Conservation (phyloP, 1,140 invertebrate genomes). For the Galendromus occidentalis region DNA sequence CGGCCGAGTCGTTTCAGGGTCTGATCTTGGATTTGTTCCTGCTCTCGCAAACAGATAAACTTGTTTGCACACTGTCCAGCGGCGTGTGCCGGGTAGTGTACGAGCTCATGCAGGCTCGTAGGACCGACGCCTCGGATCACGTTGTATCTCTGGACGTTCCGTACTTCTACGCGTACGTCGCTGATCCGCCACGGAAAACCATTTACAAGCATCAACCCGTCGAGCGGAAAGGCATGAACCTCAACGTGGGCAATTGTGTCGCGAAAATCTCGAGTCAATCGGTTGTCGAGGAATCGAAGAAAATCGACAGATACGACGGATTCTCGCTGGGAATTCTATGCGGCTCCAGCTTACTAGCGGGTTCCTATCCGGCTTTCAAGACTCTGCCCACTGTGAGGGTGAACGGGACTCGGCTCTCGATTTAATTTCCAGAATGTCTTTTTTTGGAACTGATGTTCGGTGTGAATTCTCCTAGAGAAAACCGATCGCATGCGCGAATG, state of each 20-base stretch:
- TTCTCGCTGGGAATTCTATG: not conserved
- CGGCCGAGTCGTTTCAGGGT: constrained; percentile 63
- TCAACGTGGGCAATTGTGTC: not conserved
- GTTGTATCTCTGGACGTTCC: constrained; percentile 65
- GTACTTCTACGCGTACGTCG: constrained; percentile 16
- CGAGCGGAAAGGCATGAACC: not conserved
- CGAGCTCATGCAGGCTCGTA: constrained; percentile 77
- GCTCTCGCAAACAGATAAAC: constrained; percentile 60
- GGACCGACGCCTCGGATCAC: constrained; percentile 55
- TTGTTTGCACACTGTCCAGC: constrained; percentile 91
- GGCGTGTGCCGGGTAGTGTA: constrained; percentile 86
- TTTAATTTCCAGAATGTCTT: too few species aligned
- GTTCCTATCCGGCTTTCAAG: not conserved
- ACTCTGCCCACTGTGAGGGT: not conserved
- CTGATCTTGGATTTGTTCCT: constrained; percentile 79
- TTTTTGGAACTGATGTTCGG: too few species aligned
- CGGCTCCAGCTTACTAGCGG: not conserved
- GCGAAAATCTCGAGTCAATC: not conserved
- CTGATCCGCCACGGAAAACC: constrained; percentile 11
- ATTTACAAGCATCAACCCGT: constrained; percentile 14
- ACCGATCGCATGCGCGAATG: too few species aligned
- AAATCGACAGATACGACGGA: not conserved
- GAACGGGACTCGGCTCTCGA: not conserved
- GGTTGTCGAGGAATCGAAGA: not conserved
- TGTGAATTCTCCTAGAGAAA: too few species aligned